phyloP scores from a whole-genome alignment of 2,888 invertebrate genomes.

The Callyntrura guangdongensis region DNA sequence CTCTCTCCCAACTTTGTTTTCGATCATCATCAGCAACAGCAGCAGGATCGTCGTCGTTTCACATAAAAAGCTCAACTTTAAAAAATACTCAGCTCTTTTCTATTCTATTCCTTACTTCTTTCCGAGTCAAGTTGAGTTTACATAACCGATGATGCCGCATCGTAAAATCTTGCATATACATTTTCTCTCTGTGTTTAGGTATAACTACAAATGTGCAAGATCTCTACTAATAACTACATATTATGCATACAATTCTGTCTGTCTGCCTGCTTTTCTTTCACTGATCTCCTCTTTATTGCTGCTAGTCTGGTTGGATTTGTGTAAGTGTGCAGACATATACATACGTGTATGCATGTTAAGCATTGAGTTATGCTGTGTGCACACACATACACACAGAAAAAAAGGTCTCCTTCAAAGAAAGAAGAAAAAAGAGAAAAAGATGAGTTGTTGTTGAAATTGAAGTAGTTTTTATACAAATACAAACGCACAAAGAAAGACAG shows the following conservation, averaged over 20 bases:
- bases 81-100: neutral
- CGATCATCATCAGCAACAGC: slow-evolving; percentile 8
- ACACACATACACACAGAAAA: no score
- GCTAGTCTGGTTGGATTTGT: neutral
- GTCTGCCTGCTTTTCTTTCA: neutral
- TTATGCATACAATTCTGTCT: no score
- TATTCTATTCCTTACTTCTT: neutral
- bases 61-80: slow-evolving; percentile 19
- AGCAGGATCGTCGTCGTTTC: neutral
- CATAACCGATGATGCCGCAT: slow-evolving; percentile 31
- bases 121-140: slow-evolving; percentile 44
- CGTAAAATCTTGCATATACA: neutral
- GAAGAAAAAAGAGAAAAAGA: slow-evolving; percentile 17
- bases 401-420: slow-evolving; percentile 10
- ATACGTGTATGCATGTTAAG: neutral
- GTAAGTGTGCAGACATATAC: neutral
- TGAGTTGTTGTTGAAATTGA: slow-evolving; percentile 54
- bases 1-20: slow-evolving; percentile 9
- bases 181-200: neutral
- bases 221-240: no score
- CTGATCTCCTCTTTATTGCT: neutral
- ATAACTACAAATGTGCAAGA: neutral
- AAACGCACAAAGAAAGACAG: neutral
- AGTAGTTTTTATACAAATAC: slow-evolving; percentile 29
- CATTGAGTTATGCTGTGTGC: neutral